A percentile compares a stretch with the other conserved stretches of the same genome.
These are phyloP conservation scores for Zosterops japonicus DNA, from an alignment of 2,113 vertebrate genomes.

Conservation along the genomic window DNA sequence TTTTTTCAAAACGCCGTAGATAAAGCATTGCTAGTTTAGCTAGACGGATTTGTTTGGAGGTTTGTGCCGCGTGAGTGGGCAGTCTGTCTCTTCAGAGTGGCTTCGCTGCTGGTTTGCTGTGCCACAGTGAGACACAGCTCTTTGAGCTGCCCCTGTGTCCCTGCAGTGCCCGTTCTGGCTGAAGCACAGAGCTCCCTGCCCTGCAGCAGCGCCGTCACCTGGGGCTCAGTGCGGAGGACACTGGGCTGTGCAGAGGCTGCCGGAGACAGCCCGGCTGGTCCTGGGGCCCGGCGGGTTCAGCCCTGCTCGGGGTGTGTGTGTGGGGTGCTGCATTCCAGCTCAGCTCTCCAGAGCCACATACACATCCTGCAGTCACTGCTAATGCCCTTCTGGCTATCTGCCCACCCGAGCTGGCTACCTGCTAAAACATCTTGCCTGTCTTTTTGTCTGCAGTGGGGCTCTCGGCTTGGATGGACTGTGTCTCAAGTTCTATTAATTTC, in stretches of 20 bases:
- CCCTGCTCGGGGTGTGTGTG: rapidly evolving
- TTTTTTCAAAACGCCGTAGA: rapidly evolving
- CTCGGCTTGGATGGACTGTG: not conserved
- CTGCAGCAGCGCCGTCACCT: rapidly evolving
- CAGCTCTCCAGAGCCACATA: not conserved
- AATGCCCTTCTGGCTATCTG: not conserved
- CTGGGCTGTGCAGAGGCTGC: rapidly evolving
- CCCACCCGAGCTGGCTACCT: not conserved
- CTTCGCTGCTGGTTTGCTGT: not conserved
- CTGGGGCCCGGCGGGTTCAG: not conserved
- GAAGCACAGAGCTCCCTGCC: not conserved
- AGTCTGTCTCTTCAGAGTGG: not conserved
- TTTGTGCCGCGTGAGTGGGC: too few species aligned
- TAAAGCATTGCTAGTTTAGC: not conserved
- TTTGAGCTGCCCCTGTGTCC: not conserved
- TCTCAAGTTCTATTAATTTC: not conserved
- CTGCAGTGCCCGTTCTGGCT: too few species aligned
- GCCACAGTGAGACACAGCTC: rapidly evolving
- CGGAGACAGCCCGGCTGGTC: not conserved
- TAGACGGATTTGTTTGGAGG: rapidly evolving
- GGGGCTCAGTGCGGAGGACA: not conserved
- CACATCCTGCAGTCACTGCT: not conserved
- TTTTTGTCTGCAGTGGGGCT: not conserved
- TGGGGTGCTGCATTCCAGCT: not conserved
- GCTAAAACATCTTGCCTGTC: rapidly evolving